Conservation (phyloP, 2,113 vertebrate genomes). For the Donacobius atricapilla region DNA sequence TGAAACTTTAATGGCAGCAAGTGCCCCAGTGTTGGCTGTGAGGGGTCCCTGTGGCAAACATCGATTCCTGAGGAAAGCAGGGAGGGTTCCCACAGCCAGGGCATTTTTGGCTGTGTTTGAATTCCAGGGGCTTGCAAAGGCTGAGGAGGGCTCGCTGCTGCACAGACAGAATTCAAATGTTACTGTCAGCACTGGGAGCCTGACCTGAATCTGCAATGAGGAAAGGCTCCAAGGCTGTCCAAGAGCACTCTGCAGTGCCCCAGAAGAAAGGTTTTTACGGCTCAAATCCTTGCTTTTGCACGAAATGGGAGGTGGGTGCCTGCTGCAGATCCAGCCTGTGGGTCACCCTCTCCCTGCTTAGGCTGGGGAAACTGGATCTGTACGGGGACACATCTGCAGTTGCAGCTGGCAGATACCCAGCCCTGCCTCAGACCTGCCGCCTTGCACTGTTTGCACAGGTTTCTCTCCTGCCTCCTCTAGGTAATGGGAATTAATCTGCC, state of each 20-base stretch:
- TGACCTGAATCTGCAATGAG: neutral
- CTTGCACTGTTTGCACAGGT: neutral
- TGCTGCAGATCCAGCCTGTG: neutral
- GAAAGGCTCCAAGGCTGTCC: neutral
- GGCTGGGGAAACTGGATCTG: neutral
- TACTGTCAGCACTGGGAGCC: neutral
- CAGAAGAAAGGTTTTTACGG: neutral
- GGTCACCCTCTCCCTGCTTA: neutral
- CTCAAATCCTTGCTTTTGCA: neutral
- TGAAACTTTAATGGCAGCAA: neutral
- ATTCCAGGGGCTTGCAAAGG: neutral
- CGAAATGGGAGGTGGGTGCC: rapidly evolving
- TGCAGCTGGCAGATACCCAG: neutral
- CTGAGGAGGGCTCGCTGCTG: neutral
- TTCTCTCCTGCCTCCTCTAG: neutral
- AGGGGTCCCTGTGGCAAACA: neutral
- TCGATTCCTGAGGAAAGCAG: neutral
- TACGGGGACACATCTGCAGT: rapidly evolving
- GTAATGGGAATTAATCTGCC: neutral
- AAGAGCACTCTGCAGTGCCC: neutral
- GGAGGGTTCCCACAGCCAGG: neutral
- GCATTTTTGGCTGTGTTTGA: neutral
- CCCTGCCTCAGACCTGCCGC: neutral
- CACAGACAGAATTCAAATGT: neutral
- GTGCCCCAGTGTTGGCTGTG: rapidly evolving